Conservation (phyloP, 1,140 invertebrate genomes). For the Anoplolepis gracilipes region DNA sequence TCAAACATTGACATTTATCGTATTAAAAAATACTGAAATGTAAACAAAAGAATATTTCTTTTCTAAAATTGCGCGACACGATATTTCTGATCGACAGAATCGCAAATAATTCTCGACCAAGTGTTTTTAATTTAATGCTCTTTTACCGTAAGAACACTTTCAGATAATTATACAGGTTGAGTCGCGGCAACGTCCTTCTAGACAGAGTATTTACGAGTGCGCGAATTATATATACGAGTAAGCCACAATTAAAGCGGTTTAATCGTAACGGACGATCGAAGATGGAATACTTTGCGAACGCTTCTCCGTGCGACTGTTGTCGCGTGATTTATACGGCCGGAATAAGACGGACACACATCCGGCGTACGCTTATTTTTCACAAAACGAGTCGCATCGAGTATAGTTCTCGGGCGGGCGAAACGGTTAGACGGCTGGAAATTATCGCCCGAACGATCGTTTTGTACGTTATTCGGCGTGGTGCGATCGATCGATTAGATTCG, state of each 20-base stretch:
- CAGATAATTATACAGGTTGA: conserved; percentile 32
- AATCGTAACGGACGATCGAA: conserved; percentile 49
- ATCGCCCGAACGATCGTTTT: conserved; percentile 43
- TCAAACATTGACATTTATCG: conserved; percentile 5
- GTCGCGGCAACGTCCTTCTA: neutral
- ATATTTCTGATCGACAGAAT: neutral
- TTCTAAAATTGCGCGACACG: neutral
- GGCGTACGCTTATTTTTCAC: conserved; percentile 8
- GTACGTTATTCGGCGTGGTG: conserved; percentile 19
- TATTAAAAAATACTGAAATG: neutral
- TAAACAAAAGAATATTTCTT: neutral
- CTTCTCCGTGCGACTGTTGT: conserved; percentile 13
- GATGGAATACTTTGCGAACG: conserved; percentile 12
- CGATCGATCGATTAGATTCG: conserved; percentile 69
- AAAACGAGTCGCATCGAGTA: conserved; percentile 14
- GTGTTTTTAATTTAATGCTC: conserved; percentile 14
- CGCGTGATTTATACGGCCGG: conserved; percentile 45
- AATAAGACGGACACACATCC: conserved; percentile 43
- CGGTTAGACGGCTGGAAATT: conserved; percentile 52
- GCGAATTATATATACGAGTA: conserved; percentile 34
- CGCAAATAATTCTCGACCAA: conserved; percentile 37
- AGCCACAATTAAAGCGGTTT: conserved; percentile 38
- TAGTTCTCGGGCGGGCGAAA: neutral
- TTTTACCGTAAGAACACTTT: conserved; percentile 4
- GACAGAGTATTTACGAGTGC: conserved; percentile 42